Percentiles rank a stretch among this genome's conserved stretches.
Conservation (phyloP, 2,113 vertebrate genomes). For the Proterorhinus semilunaris region DNA sequence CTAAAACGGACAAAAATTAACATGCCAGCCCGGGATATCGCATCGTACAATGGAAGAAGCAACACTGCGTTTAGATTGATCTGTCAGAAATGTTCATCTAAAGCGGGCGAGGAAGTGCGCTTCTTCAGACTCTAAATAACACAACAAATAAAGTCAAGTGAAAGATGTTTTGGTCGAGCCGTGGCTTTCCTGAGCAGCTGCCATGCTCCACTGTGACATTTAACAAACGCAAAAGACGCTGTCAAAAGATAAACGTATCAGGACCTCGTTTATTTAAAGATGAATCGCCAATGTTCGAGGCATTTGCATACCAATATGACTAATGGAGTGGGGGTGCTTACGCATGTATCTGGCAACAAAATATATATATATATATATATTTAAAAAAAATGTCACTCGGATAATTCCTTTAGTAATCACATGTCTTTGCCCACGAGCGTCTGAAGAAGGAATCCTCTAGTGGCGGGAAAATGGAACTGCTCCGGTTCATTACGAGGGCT, state of each 20-base stretch:
- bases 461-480: conserved; percentile 71
- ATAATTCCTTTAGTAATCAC: conserved; percentile 55
- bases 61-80: conserved; percentile 6
- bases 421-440: conserved; percentile 54
- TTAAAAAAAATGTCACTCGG: conserved; percentile 46
- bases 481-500: conserved; percentile 67
- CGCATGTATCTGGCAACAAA: conserved; percentile 35
- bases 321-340: conserved; percentile 47
- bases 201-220: conserved; percentile 53
- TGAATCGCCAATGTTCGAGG: no score
- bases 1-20: conserved; percentile 24
- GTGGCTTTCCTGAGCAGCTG: conserved; percentile 42
- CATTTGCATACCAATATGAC: conserved; percentile 60
- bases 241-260: conserved; percentile 52
- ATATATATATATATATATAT: conserved; percentile 25
- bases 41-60: neutral
- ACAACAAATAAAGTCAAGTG: conserved; percentile 4
- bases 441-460: conserved; percentile 74
- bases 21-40: neutral
- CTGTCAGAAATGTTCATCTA: conserved; percentile 8
- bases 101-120: conserved; percentile 1
- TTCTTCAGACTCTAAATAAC: neutral
- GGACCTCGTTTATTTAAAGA: conserved; percentile 43
- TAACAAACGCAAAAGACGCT: conserved; percentile 44
- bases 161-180: conserved; percentile 9